These are phyloP conservation scores for Lerista edwardsae DNA, from an alignment of 2,797 vertebrate species.

Conservation along the genomic window DNA sequence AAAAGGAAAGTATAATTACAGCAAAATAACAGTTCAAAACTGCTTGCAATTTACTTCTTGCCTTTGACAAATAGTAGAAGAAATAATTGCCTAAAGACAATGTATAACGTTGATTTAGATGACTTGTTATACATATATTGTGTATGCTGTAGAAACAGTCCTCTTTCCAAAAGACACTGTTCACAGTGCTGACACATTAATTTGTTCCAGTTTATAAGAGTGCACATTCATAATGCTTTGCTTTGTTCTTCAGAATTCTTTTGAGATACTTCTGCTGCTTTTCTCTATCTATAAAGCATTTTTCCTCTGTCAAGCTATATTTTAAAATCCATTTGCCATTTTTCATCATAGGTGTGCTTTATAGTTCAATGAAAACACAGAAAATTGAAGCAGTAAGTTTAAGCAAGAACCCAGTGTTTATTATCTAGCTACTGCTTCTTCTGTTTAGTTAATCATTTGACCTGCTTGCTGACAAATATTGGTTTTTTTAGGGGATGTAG, in stretches of 20 bases:
- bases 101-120: slow-evolving; percentile 72
- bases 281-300: slow-evolving; percentile 22
- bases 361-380: slow-evolving; percentile 20
- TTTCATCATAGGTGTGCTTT: slow-evolving; percentile 30
- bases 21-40: slow-evolving; percentile 70
- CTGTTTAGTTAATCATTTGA: neutral
- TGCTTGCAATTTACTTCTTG: slow-evolving; percentile 71
- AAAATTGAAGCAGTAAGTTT: slow-evolving; percentile 13
- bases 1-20: slow-evolving; percentile 72
- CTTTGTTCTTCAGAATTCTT: slow-evolving; percentile 55
- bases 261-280: slow-evolving; percentile 38
- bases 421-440: slow-evolving; percentile 26
- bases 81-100: slow-evolving; percentile 76
- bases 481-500: neutral
- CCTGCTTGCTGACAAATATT: neutral
- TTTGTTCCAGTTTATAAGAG: slow-evolving; percentile 62
- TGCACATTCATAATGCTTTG: slow-evolving; percentile 58
- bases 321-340: slow-evolving; percentile 51
- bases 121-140: slow-evolving; percentile 64
- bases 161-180: slow-evolving; percentile 49
- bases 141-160: slow-evolving; percentile 57
- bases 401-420: neutral
- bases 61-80: slow-evolving; percentile 67
- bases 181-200: slow-evolving; percentile 66
- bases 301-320: slow-evolving; percentile 45